Evolutionary conservation across 2,888 invertebrate species (phyloP).

Genomic region (Meloe dianella): DNA sequence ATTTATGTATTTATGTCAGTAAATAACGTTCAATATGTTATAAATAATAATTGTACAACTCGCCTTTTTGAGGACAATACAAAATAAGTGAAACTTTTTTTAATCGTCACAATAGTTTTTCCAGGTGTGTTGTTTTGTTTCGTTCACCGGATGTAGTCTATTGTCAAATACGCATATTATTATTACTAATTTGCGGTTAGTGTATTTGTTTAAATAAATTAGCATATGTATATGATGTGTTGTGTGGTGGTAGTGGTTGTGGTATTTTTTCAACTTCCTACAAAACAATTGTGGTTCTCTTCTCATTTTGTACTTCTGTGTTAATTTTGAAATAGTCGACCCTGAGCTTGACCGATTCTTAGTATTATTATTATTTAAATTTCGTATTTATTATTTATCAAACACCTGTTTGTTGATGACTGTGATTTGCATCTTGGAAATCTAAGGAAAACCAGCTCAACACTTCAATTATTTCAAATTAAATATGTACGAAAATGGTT

Average conservation of each 20-base stretch:
- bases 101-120: neutral
- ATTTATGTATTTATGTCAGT: slow-evolving; percentile 3
- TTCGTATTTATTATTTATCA: neutral
- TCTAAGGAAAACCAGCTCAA: neutral
- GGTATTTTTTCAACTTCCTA: neutral
- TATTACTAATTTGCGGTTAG: slow-evolving; percentile 2
- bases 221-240: neutral
- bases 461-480: neutral
- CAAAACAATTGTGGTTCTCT: too few species aligned
- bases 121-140: neutral
- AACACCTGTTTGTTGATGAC: neutral
- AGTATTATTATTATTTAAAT: neutral
- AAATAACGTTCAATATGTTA: neutral
- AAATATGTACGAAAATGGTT: neutral
- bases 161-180: neutral
- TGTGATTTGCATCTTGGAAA: neutral
- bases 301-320: neutral
- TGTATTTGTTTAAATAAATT: slow-evolving; percentile 6
- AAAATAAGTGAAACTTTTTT: slow-evolving; percentile 4
- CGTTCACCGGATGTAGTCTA: neutral
- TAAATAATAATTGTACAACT: neutral
- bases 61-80: slow-evolving; percentile 4
- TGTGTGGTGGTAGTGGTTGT: neutral
- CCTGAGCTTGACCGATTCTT: neutral
- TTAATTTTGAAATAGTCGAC: neutral